A percentile compares a stretch with the other conserved stretches of the same genome.
phyloP scores from a whole-genome alignment of 64 coral and sea anemone species.

The Montipora sp. region DNA sequence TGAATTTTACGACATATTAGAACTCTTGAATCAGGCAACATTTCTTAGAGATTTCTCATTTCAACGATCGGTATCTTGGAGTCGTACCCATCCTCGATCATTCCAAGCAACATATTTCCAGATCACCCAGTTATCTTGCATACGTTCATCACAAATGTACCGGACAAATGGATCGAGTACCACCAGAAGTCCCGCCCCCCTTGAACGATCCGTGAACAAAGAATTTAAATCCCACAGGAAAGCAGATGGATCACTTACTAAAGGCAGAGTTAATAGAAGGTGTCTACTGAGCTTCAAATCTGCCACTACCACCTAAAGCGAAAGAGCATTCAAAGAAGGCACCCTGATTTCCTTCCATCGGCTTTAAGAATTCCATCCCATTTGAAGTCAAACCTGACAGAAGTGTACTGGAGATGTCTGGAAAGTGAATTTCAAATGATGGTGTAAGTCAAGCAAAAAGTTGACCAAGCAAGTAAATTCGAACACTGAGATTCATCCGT shows the following conservation, averaged over 20 bases:
- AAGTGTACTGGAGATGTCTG: constrained; percentile 29
- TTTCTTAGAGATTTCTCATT: constrained; percentile 3
- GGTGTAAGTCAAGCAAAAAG: background rate
- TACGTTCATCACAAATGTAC: constrained; percentile 33
- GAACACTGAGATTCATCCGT: background rate
- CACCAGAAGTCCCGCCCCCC: constrained; percentile 43
- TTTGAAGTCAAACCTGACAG: constrained; percentile 24
- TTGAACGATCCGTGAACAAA: constrained; percentile 48
- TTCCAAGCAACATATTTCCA: constrained; percentile 50
- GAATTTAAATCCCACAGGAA: constrained; percentile 50
- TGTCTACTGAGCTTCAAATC: constrained; percentile 51
- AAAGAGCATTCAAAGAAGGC: constrained; percentile 43
- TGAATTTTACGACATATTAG: constrained; percentile 2
- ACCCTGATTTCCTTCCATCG: constrained; percentile 41
- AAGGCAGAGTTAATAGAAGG: too few relatives aligned
- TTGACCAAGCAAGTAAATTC: background rate
- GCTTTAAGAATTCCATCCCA: constrained; percentile 27
- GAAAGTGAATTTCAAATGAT: constrained; percentile 59
- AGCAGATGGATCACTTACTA: constrained; percentile 33
- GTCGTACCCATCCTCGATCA: constrained; percentile 30
- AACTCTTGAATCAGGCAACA: constrained; percentile 10
- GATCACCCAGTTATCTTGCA: constrained; percentile 34
- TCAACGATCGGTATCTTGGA: background rate
- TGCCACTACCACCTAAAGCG: constrained; percentile 62
- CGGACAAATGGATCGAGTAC: constrained; percentile 38